Percentiles rank a stretch among this genome's conserved stretches.
Conservation (phyloP, 1,140 invertebrate species). For the Trypoxylus dichotomus region DNA sequence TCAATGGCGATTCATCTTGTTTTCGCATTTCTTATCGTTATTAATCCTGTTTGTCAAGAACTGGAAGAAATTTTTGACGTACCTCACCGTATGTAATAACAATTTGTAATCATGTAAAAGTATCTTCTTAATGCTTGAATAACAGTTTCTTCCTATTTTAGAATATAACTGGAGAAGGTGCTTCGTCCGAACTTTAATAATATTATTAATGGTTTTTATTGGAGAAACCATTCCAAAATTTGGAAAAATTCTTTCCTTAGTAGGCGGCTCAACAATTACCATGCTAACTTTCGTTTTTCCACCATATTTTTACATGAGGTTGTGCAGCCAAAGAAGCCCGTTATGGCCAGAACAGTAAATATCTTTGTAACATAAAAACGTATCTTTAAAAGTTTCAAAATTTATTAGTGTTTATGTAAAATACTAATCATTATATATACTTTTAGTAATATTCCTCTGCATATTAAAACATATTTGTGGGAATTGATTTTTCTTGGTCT, state of each 20-base stretch:
- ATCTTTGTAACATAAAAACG: background rate
- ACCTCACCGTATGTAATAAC: constrained; percentile 65
- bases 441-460: constrained; percentile 39
- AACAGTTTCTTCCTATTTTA: constrained; percentile 50
- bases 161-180: constrained; percentile 67
- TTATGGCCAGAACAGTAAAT: constrained; percentile 50
- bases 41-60: constrained; percentile 70
- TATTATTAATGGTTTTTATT: constrained; percentile 64
- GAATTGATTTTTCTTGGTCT: constrained; percentile 64
- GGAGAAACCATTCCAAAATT: constrained; percentile 70
- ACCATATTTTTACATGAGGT: constrained; percentile 66
- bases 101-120: too few relatives aligned
- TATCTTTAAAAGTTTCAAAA: background rate
- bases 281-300: constrained; percentile 70
- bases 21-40: constrained; percentile 66
- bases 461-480: constrained; percentile 50
- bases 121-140: constrained; percentile 11
- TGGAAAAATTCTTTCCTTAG: constrained; percentile 68
- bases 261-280: constrained; percentile 72
- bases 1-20: constrained; percentile 65
- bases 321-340: constrained; percentile 53
- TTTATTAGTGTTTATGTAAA: too few relatives aligned
- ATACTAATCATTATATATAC: background rate
- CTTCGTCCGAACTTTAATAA: constrained; percentile 60
- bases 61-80: constrained; percentile 69